Evolutionary conservation across 2,113 vertebrate genomes (phyloP), one percentile per base, ranked within the genome.

Genomic region (Megaceryle torquata): DNA sequence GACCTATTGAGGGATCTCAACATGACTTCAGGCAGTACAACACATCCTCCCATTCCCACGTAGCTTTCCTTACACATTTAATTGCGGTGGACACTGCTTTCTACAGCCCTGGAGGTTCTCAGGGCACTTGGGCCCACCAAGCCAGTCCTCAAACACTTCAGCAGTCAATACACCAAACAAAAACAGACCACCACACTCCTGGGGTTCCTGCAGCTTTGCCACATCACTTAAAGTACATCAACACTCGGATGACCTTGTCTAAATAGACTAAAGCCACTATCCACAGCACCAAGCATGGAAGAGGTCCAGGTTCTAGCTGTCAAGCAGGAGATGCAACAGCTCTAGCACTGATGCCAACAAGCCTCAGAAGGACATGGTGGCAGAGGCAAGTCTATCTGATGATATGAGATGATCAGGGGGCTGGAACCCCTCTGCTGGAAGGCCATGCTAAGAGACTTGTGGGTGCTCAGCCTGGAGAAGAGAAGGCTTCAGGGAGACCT

Each of bases 51-150:
- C 43, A 10, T 51, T 46, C 74, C 78, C 54, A 39, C 0, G 6
- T 11, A 22, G 5, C 18, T 54, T 35, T 72, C 39, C 64, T 6
- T 53, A 14, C 0, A 1, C 35, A 59, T 24, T 44, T 33, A 48
- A 17, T 11, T 18, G 2, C 4, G 3, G 28, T 29, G 35, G 8
- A 31, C 5, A 2, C 13, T 3, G 8, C 15, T 17, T 41, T n/a
- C 63, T 44, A 6, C 28, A 46, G 6, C 3, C 12, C 41, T 37
- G 20, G 10, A 81, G 22, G 26, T 41, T 74, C 51, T 50, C 65
- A 5, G 24, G 35, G n/a, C 8, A 17, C 41, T 35, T 29, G 13
- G 63, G 26, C 41, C 28, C 16, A 59, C 14, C 46, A 31, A 17
- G 33, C 2, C 29, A 26, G 39, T 25, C 29, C 54, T 22, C 35